phyloP scores from a whole-genome alignment of 35 echinoderm and acorn worm species.

The Amphiura filiformis region DNA sequence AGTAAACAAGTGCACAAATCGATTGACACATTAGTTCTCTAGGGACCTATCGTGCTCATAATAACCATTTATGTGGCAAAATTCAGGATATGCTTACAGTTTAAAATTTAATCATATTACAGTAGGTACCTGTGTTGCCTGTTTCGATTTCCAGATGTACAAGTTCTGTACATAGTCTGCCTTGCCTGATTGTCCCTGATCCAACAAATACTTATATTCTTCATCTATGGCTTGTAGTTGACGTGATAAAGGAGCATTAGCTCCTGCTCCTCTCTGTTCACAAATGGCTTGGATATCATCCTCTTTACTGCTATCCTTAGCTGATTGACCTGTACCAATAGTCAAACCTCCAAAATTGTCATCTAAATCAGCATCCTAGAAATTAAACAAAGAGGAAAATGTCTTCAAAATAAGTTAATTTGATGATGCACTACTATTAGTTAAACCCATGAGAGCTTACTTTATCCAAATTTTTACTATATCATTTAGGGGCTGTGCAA shows the following conservation, averaged over 20 bases:
- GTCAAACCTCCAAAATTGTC: slow-evolving; percentile 69
- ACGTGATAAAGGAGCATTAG: slow-evolving; percentile 74
- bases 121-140: slow-evolving; percentile 97
- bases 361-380: slow-evolving; percentile 14
- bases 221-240: slow-evolving; percentile 96
- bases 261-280: slow-evolving; percentile 77
- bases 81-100: too few relatives aligned
- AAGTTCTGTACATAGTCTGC: slow-evolving; percentile 90
- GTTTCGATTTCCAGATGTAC: slow-evolving; percentile 93
- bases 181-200: slow-evolving; percentile 90
- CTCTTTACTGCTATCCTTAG: slow-evolving; percentile 88
- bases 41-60: too few relatives aligned
- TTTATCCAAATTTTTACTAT: too few relatives aligned
- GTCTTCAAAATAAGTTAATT: too few relatives aligned
- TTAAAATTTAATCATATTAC: too few relatives aligned
- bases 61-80: too few relatives aligned
- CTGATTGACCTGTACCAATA: slow-evolving; percentile 50
- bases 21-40: too few relatives aligned
- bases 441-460: too few relatives aligned
- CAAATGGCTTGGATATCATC: slow-evolving; percentile 96
- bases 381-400: not conserved
- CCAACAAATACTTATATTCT: slow-evolving; percentile 81
- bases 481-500: too few relatives aligned
- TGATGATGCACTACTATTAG: too few relatives aligned
- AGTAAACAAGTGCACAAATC: too few relatives aligned